phyloP scores from a whole-genome alignment of 2,113 vertebrate genomes.

The Tichodroma muraria region DNA sequence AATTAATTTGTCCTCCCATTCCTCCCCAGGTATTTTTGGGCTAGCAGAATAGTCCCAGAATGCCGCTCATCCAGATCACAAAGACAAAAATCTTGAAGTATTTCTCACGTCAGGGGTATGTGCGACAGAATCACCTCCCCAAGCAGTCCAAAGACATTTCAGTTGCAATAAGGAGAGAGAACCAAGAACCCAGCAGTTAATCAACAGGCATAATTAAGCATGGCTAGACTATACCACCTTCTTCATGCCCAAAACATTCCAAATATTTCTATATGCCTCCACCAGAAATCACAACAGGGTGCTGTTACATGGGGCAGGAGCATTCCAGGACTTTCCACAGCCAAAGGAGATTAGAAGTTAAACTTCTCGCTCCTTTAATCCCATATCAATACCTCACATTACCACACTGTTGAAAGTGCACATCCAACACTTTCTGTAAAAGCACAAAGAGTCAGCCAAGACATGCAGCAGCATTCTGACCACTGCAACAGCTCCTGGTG shows the following conservation, averaged over 20 bases:
- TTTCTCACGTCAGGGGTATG: neutral
- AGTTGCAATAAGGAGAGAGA: neutral
- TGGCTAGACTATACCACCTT: neutral
- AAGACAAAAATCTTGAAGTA: neutral
- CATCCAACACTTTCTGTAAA: neutral
- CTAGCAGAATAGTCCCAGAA: constrained; percentile 11
- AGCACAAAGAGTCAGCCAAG: neutral
- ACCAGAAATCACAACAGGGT: neutral
- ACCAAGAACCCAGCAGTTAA: neutral
- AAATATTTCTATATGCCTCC: neutral
- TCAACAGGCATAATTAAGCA: neutral
- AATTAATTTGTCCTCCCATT: neutral
- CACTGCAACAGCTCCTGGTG: neutral
- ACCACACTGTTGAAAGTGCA: neutral
- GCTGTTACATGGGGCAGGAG: neutral
- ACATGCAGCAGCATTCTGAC: neutral
- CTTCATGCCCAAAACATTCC: neutral
- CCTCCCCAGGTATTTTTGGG: neutral
- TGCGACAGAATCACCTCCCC: neutral
- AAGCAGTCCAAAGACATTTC: neutral
- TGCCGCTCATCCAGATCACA: neutral
- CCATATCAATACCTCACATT: neutral
- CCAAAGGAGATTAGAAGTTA: neutral
- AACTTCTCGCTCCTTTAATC: neutral
- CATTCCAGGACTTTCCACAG: constrained; percentile 18